These are phyloP conservation scores for Setipinna tenuifilis DNA, from an alignment of 2,797 vertebrate species.

Conservation along the genomic window DNA sequence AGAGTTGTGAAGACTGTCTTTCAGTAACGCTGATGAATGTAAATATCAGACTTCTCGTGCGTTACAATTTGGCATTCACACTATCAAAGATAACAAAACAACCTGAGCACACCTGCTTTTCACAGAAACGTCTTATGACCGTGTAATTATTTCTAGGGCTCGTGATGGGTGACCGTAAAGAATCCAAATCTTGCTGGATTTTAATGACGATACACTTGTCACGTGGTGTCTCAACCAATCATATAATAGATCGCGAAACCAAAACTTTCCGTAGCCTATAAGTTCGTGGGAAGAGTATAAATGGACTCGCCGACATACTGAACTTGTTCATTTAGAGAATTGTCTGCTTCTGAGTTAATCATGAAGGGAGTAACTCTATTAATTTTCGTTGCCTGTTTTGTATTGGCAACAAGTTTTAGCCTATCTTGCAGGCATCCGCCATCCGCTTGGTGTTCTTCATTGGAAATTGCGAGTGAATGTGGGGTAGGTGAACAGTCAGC, in stretches of 20 bases:
- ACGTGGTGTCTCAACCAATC: slow-evolving; percentile 61
- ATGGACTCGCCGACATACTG: neutral
- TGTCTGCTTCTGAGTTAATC: neutral
- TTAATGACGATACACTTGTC: slow-evolving; percentile 55
- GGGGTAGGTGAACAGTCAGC: slow-evolving; percentile 67
- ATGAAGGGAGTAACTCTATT: slow-evolving; percentile 63
- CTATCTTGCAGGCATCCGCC: slow-evolving; percentile 64
- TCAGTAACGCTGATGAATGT: too few species aligned
- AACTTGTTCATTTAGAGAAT: neutral
- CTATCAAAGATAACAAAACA: neutral
- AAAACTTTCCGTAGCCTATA: slow-evolving; percentile 23
- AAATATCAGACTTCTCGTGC: neutral
- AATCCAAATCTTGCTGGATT: slow-evolving; percentile 36
- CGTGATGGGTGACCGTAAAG: neutral
- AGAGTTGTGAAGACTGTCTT: too few species aligned
- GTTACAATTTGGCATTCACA: neutral
- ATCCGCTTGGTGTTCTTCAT: slow-evolving; percentile 72
- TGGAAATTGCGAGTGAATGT: slow-evolving; percentile 68
- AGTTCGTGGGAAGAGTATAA: neutral
- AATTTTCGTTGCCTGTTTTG: slow-evolving; percentile 41
- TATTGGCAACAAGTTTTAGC: neutral
- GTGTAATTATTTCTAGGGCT: neutral
- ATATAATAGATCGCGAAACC: slow-evolving; percentile 10
- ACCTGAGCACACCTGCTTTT: neutral
- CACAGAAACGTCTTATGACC: neutral